A percentile compares a stretch with the other conserved stretches of the same genome.
These are phyloP conservation scores for Catostomus latipinnis DNA, from an alignment of 2,797 vertebrate genomes.

Conservation along the genomic window DNA sequence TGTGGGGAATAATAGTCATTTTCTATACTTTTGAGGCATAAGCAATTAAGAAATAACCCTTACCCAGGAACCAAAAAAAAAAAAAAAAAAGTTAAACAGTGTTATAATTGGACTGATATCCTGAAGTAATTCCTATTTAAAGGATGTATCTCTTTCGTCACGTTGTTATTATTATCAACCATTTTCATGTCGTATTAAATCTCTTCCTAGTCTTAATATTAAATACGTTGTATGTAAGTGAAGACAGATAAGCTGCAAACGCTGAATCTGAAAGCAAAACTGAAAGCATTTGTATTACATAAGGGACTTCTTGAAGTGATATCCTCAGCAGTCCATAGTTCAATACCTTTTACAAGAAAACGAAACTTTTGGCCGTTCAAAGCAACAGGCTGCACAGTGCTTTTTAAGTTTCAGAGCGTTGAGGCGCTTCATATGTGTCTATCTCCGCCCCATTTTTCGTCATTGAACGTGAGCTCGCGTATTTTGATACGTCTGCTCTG, in stretches of 20 bases:
- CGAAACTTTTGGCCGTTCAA: constrained; percentile 34
- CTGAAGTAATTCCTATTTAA: not conserved
- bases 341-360: constrained; percentile 28
- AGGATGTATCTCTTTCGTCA: not conserved
- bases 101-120: not conserved
- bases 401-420: not conserved
- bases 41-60: no score
- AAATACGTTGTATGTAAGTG: not conserved
- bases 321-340: not conserved
- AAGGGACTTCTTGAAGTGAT: not conserved
- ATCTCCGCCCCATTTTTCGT: constrained; percentile 6
- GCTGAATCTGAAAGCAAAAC: constrained; percentile 8
- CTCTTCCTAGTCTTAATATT: not conserved
- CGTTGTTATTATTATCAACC: not conserved
- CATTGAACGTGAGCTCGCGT: not conserved
- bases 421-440: not conserved
- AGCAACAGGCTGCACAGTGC: not conserved
- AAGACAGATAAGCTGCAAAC: not conserved
- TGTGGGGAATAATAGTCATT: no score
- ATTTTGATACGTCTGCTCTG: not conserved
- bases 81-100: no score
- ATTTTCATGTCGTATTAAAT: not conserved
- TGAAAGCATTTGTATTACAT: not conserved
- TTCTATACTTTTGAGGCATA: no score
- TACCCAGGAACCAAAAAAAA: no score